A percentile compares a stretch with the other conserved stretches of the same genome.
Evolutionary conservation across 1,140 invertebrate genomes (phyloP).

Genomic region (Berghia stephanieae): DNA sequence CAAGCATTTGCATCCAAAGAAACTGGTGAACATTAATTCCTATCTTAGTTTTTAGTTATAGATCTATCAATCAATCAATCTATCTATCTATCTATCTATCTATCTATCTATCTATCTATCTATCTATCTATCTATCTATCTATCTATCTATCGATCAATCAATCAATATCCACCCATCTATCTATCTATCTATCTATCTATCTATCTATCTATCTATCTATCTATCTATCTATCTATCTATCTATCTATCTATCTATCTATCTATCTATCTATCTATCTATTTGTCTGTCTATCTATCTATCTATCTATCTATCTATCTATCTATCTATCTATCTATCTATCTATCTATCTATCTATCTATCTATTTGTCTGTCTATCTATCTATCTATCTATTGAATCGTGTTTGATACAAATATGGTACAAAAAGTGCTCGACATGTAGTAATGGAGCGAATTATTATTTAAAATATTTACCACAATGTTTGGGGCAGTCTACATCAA

Average conservation of each 20-base stretch:
- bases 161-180: no score
- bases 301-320: not conserved
- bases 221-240: no score
- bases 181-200: no score
- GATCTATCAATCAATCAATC: not conserved
- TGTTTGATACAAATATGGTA: no score
- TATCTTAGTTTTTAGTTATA: not conserved
- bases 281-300: not conserved
- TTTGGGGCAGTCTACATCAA: no score
- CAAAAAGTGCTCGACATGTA: no score
- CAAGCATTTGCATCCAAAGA: no score
- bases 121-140: not conserved
- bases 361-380: no score
- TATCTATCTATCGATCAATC: not conserved
- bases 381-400: no score
- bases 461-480: no score
- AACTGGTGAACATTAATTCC: not conserved
- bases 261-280: not conserved
- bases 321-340: not conserved
- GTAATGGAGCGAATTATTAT: no score
- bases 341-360: not conserved
- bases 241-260: slow-evolving; percentile 1
- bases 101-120: not conserved
- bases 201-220: no score
- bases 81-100: slow-evolving; percentile 9